These are phyloP conservation scores for Eretmochelys imbricata DNA, from an alignment of 2,113 vertebrate genomes.

Conservation along the genomic window DNA sequence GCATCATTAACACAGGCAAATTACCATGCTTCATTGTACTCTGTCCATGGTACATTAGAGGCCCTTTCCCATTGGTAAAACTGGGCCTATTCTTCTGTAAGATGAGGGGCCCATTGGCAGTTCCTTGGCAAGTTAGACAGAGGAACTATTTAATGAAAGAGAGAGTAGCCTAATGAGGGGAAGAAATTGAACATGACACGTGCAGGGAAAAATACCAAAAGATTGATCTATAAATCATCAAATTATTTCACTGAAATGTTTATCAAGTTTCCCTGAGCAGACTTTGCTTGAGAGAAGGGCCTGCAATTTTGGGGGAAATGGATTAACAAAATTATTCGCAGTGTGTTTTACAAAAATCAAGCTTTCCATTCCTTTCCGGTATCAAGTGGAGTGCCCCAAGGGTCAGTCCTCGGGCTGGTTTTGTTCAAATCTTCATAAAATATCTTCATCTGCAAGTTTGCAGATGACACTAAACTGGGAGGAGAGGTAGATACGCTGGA, in stretches of 20 bases:
- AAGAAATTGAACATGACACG: conserved; percentile 58
- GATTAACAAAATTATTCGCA: neutral
- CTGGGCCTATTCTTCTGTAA: conserved; percentile 84
- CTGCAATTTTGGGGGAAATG: neutral
- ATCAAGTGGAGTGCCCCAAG: too few relatives aligned
- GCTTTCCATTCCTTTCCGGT: neutral
- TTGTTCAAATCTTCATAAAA: too few relatives aligned
- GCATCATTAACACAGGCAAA: conserved; percentile 88
- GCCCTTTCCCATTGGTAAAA: conserved; percentile 79
- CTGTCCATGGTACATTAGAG: conserved; percentile 82
- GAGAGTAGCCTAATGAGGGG: conserved; percentile 76
- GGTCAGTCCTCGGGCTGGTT: too few relatives aligned
- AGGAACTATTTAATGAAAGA: conserved; percentile 84
- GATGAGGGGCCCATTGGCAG: conserved; percentile 84
- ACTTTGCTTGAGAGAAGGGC: neutral
- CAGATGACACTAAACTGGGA: too few relatives aligned
- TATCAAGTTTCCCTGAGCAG: neutral
- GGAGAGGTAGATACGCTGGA: too few relatives aligned
- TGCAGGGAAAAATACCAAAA: conserved; percentile 52
- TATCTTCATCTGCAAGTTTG: too few relatives aligned
- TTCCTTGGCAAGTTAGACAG: conserved; percentile 87
- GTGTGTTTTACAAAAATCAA: conserved; percentile 17
- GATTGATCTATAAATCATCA: conserved; percentile 37
- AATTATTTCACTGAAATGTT: conserved; percentile 23
- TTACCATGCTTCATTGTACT: conserved; percentile 82